Evolutionary conservation across 1,140 invertebrate species (phyloP).

Genomic region (Tetragnatha versicolor): DNA sequence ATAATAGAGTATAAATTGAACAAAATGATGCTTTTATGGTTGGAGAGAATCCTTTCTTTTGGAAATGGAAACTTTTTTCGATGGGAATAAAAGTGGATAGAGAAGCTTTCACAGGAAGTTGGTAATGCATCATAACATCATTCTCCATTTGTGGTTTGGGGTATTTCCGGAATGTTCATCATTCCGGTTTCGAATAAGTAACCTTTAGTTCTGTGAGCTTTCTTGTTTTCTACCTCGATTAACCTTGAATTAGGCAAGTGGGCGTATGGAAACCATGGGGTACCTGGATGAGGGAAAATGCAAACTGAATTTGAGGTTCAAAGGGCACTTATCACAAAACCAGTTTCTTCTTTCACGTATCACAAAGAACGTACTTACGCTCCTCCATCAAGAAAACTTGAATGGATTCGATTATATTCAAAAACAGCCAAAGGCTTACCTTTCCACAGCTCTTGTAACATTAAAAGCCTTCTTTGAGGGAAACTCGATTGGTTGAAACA

Average conservation of each 20-base stretch:
- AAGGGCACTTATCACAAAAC: slow-evolving; percentile 8
- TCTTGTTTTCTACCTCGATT: not conserved
- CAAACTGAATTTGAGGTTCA: not conserved
- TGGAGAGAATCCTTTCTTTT: too few species aligned
- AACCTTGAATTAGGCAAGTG: slow-evolving; percentile 26
- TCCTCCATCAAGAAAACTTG: too few species aligned
- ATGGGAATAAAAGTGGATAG: too few species aligned
- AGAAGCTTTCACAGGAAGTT: not conserved
- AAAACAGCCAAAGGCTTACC: too few species aligned
- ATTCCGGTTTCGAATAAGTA: slow-evolving; percentile 13
- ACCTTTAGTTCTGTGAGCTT: not conserved
- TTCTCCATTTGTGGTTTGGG: not conserved
- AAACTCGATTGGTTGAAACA: too few species aligned
- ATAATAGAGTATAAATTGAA: too few species aligned
- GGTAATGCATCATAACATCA: not conserved
- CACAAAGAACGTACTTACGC: not conserved
- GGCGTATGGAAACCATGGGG: slow-evolving; percentile 5
- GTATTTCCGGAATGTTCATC: slow-evolving; percentile 2
- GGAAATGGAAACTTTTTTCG: too few species aligned
- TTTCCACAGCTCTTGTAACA: too few species aligned
- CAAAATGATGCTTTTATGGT: too few species aligned
- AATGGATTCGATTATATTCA: too few species aligned
- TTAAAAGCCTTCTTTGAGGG: too few species aligned
- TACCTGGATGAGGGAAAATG: not conserved
- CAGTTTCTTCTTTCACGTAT: not conserved